Base-by-base conservation (phyloP, 2,888 invertebrate genomes). In the Octodonta nipae region DNA sequence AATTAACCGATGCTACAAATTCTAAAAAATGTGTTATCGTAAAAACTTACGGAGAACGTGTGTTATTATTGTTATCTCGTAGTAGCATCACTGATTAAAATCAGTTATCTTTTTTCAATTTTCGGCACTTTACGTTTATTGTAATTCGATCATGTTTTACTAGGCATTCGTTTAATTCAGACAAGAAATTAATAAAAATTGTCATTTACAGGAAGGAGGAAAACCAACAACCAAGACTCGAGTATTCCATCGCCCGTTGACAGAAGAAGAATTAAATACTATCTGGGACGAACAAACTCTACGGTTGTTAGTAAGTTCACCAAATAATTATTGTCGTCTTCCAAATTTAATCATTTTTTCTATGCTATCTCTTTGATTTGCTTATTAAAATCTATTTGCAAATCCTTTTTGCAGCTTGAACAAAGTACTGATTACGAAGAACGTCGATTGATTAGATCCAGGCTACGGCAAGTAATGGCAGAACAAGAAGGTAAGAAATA, bases 401-500 rank as follows among this genome's bases (percentile, higher is more conserved):
- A n/a, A n/a, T n/a, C n/a, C 5, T 27, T 4, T 20, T 17, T 17
- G 3, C 61, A 87, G 87, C 71, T 88, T 67, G 83, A 84, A 63
- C 75, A 78, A 64, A 78, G 83, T 61, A 77, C 75, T 47, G 83
- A 83, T 61, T 86, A 85, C 81, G 87, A 87, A 63, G 83, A 83
- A 63, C 74, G 86, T 54, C 78, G 84, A 54, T 73, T 74, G 50
- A 75, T 88, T 57, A 71, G 87, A 60, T 76, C 78, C 52, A 74
- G 85, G 63, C 70, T 88, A 54, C 76, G 81, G 52, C 73, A 78
- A 61, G 74, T 88, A 57, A 80, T 86, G 77, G 84, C 85, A 52
- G 82, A 82, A 67, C 78, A 81, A 63, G 81, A 82, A 78, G 85
- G 87, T 87, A 68, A 57, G 28, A 4, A 20, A 20, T 20, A 20